These are phyloP conservation scores for Halyomorpha halys DNA, from an alignment of 1,140 invertebrate species.

Conservation along the genomic window DNA sequence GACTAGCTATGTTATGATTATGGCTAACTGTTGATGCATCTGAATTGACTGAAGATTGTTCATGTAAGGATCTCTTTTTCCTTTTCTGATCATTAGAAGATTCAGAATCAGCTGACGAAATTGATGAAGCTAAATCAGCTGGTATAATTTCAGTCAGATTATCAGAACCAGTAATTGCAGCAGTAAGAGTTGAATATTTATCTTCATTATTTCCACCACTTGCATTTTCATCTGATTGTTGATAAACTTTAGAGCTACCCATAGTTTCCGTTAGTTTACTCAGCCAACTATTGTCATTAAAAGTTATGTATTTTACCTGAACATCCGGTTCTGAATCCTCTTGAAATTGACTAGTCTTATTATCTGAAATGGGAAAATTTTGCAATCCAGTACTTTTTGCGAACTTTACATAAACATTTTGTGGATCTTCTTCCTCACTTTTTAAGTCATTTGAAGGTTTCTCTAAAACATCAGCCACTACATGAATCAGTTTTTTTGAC, in stretches of 20 bases:
- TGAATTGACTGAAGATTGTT: no score
- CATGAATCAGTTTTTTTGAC: not conserved
- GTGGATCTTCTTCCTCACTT: not conserved
- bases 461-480: not conserved
- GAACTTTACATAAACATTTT: slow-evolving; percentile 21
- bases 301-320: slow-evolving; percentile 27
- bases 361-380: not conserved
- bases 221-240: slow-evolving; percentile 1
- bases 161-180: not conserved
- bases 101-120: not conserved
- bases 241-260: not conserved
- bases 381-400: slow-evolving; percentile 2
- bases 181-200: slow-evolving; percentile 9
- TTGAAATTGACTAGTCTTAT: no score
- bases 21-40: not conserved
- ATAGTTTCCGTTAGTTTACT: slow-evolving; percentile 8
- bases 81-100: not conserved
- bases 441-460: not conserved
- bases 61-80: no score
- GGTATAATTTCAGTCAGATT: not conserved
- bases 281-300: slow-evolving; percentile 28
- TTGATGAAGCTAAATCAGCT: not conserved
- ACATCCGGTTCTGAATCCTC: slow-evolving; percentile 18
- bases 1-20: not conserved
- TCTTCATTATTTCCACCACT: not conserved